phyloP scores from a whole-genome alignment of 2,797 vertebrate species.

The Sparidentex hasta region DNA sequence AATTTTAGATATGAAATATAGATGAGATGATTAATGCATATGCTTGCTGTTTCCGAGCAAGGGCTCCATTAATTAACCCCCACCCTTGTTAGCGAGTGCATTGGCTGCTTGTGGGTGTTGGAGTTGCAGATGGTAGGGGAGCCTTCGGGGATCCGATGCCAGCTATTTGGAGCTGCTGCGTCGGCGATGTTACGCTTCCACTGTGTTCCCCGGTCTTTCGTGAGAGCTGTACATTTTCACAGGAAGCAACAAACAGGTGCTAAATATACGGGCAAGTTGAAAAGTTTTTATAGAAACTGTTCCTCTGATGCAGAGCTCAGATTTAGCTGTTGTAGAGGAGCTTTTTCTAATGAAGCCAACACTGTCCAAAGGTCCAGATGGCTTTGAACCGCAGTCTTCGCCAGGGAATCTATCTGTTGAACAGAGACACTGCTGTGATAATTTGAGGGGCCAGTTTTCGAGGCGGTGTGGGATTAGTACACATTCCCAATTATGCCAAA shows the following conservation, averaged over 20 bases:
- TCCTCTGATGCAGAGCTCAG: not conserved
- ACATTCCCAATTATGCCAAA: not conserved
- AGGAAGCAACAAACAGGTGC: constrained; percentile 42
- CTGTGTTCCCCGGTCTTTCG: constrained; percentile 50
- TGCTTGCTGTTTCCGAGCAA: constrained; percentile 66
- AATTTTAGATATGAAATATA: constrained; percentile 73
- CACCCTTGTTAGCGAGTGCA: constrained; percentile 51
- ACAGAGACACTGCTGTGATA: constrained; percentile 9
- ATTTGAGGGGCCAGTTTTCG: constrained; percentile 12
- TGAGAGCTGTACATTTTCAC: constrained; percentile 55
- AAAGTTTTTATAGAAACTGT: constrained; percentile 35
- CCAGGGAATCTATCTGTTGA: constrained; percentile 22
- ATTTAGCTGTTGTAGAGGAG: not conserved
- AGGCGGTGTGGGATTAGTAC: not conserved
- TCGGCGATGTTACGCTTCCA: constrained; percentile 62
- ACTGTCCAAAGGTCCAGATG: constrained; percentile 37
- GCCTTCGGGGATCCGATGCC: constrained; percentile 57
- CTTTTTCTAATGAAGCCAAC: constrained; percentile 4
- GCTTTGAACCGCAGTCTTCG: constrained; percentile 22
- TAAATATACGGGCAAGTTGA: constrained; percentile 2
- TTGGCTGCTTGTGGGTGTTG: constrained; percentile 67
- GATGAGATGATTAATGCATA: constrained; percentile 80
- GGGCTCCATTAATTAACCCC: constrained; percentile 77
- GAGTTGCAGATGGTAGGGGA: constrained; percentile 75
- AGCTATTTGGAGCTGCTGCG: constrained; percentile 72